phyloP scores from a whole-genome alignment of 1,140 invertebrate genomes.

The Andrena cerasifolii region DNA sequence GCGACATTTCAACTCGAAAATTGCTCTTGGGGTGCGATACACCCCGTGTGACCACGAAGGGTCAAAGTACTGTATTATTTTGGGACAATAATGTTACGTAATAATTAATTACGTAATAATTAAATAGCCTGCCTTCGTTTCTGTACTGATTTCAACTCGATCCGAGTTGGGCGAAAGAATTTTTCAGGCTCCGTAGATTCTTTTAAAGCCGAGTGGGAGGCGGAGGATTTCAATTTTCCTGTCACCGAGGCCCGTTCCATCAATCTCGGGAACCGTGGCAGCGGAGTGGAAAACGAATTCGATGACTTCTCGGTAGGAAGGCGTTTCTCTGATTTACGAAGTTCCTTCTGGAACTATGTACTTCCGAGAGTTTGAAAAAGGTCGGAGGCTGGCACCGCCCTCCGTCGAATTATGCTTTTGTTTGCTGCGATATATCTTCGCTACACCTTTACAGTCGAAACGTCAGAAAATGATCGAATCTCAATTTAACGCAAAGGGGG shows the following conservation, averaged over 20 bases:
- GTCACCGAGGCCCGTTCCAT: slow-evolving; percentile 63
- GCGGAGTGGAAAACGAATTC: slow-evolving; percentile 66
- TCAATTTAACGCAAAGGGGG: no score
- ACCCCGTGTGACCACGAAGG: no score
- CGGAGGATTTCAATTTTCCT: slow-evolving; percentile 68
- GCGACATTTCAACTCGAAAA: no score
- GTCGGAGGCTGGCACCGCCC: no score
- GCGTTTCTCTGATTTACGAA: slow-evolving; percentile 41
- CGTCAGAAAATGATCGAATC: no score
- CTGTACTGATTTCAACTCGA: slow-evolving; percentile 51
- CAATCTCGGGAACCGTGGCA: slow-evolving; percentile 62
- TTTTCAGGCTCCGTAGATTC: slow-evolving; percentile 46
- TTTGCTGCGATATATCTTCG: neutral
- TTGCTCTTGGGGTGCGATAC: no score
- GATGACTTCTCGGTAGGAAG: slow-evolving; percentile 60
- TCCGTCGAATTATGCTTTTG: no score
- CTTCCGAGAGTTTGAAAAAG: neutral
- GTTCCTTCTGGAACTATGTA: neutral
- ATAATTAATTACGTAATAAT: no score
- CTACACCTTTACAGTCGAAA: no score
- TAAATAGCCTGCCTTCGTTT: no score
- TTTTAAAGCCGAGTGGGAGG: slow-evolving; percentile 5
- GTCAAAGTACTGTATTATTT: no score
- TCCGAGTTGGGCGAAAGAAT: slow-evolving; percentile 44
- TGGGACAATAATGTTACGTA: no score